A percentile compares a stretch with the other conserved stretches of the same genome.
Conservation (phyloP, 2,797 vertebrate species). For the Oreortyx pictus region DNA sequence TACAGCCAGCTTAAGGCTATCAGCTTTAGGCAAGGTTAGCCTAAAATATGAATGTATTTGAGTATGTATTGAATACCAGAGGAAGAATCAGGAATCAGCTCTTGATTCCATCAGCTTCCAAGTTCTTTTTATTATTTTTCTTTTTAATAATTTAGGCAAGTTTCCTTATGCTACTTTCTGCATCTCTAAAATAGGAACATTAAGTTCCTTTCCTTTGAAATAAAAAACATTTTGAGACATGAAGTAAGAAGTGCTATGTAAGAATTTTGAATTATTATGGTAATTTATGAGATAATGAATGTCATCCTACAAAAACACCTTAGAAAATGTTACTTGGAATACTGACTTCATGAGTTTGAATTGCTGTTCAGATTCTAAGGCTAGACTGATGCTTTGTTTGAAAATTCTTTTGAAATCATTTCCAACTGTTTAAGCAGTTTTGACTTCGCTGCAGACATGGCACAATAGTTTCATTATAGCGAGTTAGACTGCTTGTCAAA, state of each 20-base stretch:
- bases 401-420: conserved; percentile 46
- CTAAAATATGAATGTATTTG: neutral
- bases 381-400: conserved; percentile 29
- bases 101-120: neutral
- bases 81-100: neutral
- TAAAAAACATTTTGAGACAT: neutral
- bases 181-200: neutral
- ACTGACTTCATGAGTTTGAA: neutral
- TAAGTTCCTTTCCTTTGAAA: neutral
- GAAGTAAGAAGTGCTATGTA: conserved; percentile 16
- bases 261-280: conserved; percentile 28
- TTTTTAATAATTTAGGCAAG: neutral
- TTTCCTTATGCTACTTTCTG: neutral
- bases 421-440: conserved; percentile 56
- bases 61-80: neutral
- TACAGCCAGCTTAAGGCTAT: neutral
- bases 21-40: neutral
- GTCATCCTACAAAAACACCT: conserved; percentile 3
- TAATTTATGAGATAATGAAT: conserved; percentile 42
- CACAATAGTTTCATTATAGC: conserved; percentile 22
- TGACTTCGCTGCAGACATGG: neutral
- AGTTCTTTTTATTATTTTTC: neutral
- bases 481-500: conserved; percentile 50
- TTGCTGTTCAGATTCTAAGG: conserved; percentile 9
- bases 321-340: neutral